phyloP scores from a whole-genome alignment of 1,140 invertebrate genomes.

The Drosophila biarmipes region DNA sequence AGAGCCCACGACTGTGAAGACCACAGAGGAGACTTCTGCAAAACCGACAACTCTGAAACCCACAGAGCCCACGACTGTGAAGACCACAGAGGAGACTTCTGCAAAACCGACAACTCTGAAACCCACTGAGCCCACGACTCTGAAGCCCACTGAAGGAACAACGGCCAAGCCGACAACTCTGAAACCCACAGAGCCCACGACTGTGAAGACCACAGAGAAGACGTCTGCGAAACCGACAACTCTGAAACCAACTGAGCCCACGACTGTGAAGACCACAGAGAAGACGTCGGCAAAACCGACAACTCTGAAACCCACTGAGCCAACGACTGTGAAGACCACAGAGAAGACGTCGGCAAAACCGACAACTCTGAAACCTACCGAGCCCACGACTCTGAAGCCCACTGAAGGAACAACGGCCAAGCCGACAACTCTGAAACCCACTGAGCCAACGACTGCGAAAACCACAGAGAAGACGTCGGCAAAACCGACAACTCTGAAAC shows the following conservation, averaged over 20 bases:
- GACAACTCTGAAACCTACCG: background rate
- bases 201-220: background rate
- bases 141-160: background rate
- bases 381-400: no score
- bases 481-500: background rate
- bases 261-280: no score
- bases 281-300: no score
- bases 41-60: slow-evolving; percentile 6
- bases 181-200: background rate
- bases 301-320: slow-evolving; percentile 1
- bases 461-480: background rate
- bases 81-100: no score
- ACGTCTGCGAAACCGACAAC: background rate
- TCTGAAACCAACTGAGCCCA: background rate
- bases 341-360: background rate
- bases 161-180: background rate
- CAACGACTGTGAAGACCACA: background rate
- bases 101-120: background rate
- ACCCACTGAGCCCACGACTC: slow-evolving; percentile 4
- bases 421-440: background rate
- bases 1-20: background rate
- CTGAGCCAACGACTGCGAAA: background rate
- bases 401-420: no score
- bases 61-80: background rate
- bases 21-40: background rate